phyloP scores from a whole-genome alignment of 2,888 invertebrate genomes.

The Sarcophaga subvicina region DNA sequence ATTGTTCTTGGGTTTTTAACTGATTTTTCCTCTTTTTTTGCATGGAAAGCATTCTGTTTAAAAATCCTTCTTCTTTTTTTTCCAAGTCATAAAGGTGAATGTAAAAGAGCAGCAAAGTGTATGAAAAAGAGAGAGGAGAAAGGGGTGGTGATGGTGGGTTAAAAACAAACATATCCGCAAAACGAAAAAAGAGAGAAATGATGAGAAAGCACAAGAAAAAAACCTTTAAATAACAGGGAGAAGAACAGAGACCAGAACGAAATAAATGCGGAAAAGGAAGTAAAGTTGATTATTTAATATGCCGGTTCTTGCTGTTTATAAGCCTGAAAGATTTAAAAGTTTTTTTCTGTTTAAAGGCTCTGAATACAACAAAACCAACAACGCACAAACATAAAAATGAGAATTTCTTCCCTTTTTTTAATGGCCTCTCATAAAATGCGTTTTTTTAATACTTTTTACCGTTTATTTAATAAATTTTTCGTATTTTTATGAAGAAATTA shows the following conservation, averaged over 20 bases:
- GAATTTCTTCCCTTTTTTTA: constrained; percentile 12
- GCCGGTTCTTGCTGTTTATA: constrained; percentile 43
- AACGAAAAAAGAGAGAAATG: background rate
- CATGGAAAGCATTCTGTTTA: constrained; percentile 31
- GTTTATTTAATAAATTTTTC: constrained; percentile 39
- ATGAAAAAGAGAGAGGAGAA: background rate
- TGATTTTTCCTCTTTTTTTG: background rate
- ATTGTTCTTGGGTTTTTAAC: constrained; percentile 10
- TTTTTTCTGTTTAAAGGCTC: constrained; percentile 25
- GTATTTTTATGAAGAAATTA: constrained; percentile 31
- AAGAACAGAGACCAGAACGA: background rate
- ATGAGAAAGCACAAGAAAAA: background rate
- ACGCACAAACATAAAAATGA: background rate
- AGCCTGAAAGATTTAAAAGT: constrained; percentile 53
- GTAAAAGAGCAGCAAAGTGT: background rate
- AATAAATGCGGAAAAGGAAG: constrained; percentile 13
- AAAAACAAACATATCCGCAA: background rate
- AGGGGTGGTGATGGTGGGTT: background rate
- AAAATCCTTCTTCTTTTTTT: constrained; percentile 36
- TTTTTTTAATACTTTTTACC: constrained; percentile 32
- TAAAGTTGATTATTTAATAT: constrained; percentile 62
- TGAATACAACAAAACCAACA: background rate
- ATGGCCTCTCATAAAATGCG: constrained; percentile 49
- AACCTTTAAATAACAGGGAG: background rate
- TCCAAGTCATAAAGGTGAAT: constrained; percentile 63